A percentile compares a stretch with the other conserved stretches of the same genome.
These are phyloP conservation scores for Gymnobelideus leadbeateri DNA, from an alignment of 2,113 vertebrate genomes.

Conservation along the genomic window DNA sequence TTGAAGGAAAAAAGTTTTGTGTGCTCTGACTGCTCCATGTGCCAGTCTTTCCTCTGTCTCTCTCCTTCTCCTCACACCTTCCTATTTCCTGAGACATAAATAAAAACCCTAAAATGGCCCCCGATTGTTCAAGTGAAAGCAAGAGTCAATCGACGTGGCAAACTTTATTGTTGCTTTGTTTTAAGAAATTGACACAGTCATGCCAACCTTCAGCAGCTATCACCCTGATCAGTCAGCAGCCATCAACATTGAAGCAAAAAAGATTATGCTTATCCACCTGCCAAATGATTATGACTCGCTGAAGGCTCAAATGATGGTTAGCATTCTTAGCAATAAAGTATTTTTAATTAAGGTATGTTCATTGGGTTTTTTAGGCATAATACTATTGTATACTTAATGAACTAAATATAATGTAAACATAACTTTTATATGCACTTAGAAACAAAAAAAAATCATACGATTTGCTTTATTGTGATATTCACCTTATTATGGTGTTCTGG, in stretches of 20 bases:
- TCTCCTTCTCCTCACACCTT: background rate
- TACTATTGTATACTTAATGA: background rate
- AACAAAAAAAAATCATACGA: too few species aligned
- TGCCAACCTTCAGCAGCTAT: too few species aligned
- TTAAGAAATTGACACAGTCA: background rate
- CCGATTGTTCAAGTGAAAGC: too few species aligned
- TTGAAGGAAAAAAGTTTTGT: background rate
- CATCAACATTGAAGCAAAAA: too few species aligned
- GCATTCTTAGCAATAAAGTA: too few species aligned
- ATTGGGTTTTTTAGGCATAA: background rate
- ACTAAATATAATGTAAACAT: background rate
- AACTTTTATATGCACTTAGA: background rate
- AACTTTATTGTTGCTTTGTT: background rate
- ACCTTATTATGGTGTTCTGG: too few species aligned
- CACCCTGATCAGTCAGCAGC: too few species aligned
- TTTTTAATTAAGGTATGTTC: too few species aligned
- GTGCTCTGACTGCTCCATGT: background rate
- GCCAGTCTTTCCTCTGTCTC: background rate
- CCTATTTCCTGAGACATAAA: background rate
- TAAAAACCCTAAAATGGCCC: background rate
- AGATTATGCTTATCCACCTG: too few species aligned
- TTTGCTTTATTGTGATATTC: too few species aligned
- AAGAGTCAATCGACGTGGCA: background rate
- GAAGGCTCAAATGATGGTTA: too few species aligned
- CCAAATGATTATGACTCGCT: too few species aligned